A percentile compares a stretch with the other conserved stretches of the same genome.
These are phyloP conservation scores for Phoebastria nigripes DNA, from an alignment of 2,797 vertebrate genomes.

Conservation along the genomic window DNA sequence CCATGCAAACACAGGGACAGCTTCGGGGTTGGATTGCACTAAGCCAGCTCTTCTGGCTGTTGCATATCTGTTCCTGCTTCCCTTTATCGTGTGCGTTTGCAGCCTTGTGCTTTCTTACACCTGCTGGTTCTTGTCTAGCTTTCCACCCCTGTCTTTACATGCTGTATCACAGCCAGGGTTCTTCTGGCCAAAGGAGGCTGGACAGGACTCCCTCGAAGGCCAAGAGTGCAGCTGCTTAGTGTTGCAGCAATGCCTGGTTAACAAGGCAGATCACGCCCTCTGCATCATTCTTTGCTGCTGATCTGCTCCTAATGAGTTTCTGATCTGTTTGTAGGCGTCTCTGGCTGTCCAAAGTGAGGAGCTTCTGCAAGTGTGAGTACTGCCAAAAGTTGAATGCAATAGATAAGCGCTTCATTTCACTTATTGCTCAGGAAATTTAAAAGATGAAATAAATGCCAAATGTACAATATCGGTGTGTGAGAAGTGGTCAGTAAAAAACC, in stretches of 20 bases:
- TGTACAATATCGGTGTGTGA: not conserved
- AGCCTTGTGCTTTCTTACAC: not conserved
- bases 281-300: not conserved
- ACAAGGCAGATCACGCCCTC: not conserved
- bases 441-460: not conserved
- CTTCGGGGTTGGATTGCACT: not conserved
- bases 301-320: not conserved
- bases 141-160: not conserved
- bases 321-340: slow-evolving; percentile 70
- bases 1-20: not conserved
- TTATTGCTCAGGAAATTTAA: not conserved
- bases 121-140: not conserved
- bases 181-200: not conserved
- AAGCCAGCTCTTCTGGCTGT: not conserved
- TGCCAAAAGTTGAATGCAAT: not conserved
- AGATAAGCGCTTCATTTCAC: not conserved
- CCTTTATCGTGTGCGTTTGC: not conserved
- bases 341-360: slow-evolving; percentile 71
- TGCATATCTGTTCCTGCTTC: not conserved
- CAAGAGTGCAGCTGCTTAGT: not conserved
- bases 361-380: slow-evolving; percentile 78
- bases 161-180: not conserved
- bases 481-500: not conserved
- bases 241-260: not conserved
- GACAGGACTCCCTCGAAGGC: not conserved